phyloP scores from a whole-genome alignment of 2,888 invertebrate genomes.

The Tenthredo livida region DNA sequence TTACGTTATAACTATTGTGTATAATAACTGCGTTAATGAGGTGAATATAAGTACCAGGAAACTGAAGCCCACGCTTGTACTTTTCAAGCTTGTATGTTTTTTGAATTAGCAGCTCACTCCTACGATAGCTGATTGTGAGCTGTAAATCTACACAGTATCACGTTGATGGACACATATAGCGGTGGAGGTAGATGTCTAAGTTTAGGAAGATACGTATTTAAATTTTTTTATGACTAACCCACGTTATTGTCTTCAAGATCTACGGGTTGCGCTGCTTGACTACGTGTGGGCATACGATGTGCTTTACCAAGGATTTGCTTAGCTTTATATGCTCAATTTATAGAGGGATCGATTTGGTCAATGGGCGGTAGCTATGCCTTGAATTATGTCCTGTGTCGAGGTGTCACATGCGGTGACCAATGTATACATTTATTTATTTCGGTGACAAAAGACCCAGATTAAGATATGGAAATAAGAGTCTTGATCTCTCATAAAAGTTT shows the following conservation, averaged over 20 bases:
- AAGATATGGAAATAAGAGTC: not conserved
- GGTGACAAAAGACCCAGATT: not conserved
- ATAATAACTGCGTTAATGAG: not conserved
- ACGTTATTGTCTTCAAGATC: slow-evolving; percentile 36
- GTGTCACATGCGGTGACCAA: not conserved
- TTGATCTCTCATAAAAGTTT: not conserved
- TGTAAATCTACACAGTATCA: not conserved
- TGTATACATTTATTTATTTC: not conserved
- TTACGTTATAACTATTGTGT: not conserved
- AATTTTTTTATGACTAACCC: slow-evolving; percentile 15
- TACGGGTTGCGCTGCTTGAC: not conserved
- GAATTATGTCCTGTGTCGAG: slow-evolving; percentile 31
- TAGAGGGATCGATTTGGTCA: slow-evolving; percentile 30
- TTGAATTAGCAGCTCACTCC: slow-evolving; percentile 5
- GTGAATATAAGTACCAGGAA: not conserved
- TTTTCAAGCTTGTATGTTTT: not conserved
- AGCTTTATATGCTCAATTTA: not conserved
- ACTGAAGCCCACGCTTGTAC: slow-evolving; percentile 1
- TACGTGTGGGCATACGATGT: slow-evolving; percentile 19
- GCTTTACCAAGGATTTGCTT: slow-evolving; percentile 19
- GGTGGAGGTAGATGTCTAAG: slow-evolving; percentile 1
- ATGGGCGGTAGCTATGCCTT: slow-evolving; percentile 42
- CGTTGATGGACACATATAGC: slow-evolving; percentile 16
- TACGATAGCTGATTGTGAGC: slow-evolving; percentile 10
- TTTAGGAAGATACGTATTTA: slow-evolving; percentile 7